A percentile compares a stretch with the other conserved stretches of the same genome.
phyloP scores from a whole-genome alignment of 2,888 invertebrate species.

The Ophion costatus region DNA sequence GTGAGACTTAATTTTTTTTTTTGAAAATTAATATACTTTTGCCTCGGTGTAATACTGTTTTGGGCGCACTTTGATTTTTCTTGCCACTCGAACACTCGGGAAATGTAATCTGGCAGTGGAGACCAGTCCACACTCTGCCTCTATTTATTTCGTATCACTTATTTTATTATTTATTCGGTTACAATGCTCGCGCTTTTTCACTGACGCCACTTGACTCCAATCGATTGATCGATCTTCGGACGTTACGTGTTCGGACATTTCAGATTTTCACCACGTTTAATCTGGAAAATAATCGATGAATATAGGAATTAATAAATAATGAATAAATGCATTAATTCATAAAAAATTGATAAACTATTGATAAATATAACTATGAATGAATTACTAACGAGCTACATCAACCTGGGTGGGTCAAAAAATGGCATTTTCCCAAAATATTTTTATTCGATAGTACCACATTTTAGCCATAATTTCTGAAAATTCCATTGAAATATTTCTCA shows the following conservation, averaged over 20 bases:
- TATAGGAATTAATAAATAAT: conserved; percentile 7
- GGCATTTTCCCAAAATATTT: too few relatives aligned
- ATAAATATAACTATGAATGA: too few relatives aligned
- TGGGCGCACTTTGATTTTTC: background rate
- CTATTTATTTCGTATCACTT: background rate
- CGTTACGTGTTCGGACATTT: conserved; percentile 40
- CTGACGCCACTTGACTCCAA: background rate
- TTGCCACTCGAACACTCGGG: conserved; percentile 12
- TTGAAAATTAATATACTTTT: background rate
- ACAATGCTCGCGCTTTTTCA: conserved; percentile 10
- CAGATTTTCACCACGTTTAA: conserved; percentile 13
- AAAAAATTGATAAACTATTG: background rate
- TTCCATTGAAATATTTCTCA: too few relatives aligned
- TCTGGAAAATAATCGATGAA: background rate
- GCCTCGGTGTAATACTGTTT: background rate
- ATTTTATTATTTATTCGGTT: background rate
- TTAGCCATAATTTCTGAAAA: too few relatives aligned
- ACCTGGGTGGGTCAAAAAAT: too few relatives aligned
- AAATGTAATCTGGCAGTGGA: background rate
- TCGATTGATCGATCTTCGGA: conserved; percentile 22
- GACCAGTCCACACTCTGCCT: conserved; percentile 8
- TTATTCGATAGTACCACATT: too few relatives aligned
- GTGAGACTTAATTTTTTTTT: conserved; percentile 2
- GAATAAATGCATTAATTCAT: background rate
- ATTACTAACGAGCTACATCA: too few relatives aligned